Evolutionary conservation across 2,797 vertebrate genomes (phyloP), one percentile per base, ranked within the genome.

Genomic region (Sphaeramia orbicularis): DNA sequence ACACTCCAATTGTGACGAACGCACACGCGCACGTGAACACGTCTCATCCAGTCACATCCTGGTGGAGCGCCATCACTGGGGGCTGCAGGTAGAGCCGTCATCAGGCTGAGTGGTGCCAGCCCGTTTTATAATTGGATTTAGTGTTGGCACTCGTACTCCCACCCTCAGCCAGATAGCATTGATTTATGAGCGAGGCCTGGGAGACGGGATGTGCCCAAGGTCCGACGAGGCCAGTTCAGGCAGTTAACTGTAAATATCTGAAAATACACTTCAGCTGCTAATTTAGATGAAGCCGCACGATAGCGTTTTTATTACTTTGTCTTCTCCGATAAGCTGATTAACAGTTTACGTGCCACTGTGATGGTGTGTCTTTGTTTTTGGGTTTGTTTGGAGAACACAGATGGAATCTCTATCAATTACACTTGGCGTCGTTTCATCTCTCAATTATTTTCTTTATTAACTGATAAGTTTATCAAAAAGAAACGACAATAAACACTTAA

Each of bases 311-410:
- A 71, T 65, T 59, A 47, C 24, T 19, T 14, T 14, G 48, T 37
- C 35, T 68, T 63, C 58, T 79, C 62, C 42, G 56, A 51, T 69
- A 30, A 75, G 38, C 51, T 67, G 55, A 69, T 66, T 78, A 69
- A 71, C 76, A 71, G 57, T 48, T 51, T 53, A 6, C 32, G 24
- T 53, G 37, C 44, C 49, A 44, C 6, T 37, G 50, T 30, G 8
- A 41, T 53, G 24, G 41, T 15, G 16, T 38, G 2, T 27, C 24
- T 27, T 27, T 24, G 38, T 54, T 65, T 54, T 65, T 51, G 19
- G 16, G 36, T 40, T 30, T 6, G 4, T 2, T 21, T 0, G 0
- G 4, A 45, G 52, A 52, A 11, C 27, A 57, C 30, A 13, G n/a
- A 6, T 45, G 21, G 37, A 38, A 66, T 21, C 6, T 5, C 24